Conservation (phyloP, 1,140 invertebrate species). For the Capitella teleta region DNA sequence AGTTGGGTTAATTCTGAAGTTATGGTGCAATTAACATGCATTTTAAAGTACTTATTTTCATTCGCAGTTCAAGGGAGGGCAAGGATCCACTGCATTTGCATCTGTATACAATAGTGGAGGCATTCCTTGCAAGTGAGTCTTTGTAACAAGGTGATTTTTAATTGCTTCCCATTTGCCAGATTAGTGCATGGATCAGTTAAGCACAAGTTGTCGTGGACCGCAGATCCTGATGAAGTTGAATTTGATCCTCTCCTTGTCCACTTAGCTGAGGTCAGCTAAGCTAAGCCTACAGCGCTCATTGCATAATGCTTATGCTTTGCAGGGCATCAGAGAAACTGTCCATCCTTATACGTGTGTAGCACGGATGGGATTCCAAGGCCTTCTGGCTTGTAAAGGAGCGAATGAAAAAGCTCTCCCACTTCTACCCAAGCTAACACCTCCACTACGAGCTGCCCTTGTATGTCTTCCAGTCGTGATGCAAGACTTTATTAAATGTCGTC, state of each 20-base stretch:
- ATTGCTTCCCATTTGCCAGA: slow-evolving; percentile 16
- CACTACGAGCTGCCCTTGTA: slow-evolving; percentile 33
- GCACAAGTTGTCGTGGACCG: slow-evolving; percentile 36
- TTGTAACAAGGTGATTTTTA: not conserved
- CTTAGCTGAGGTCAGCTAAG: slow-evolving; percentile 29
- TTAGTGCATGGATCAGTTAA: slow-evolving; percentile 41
- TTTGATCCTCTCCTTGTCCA: slow-evolving; percentile 39
- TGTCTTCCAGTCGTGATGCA: slow-evolving; percentile 2
- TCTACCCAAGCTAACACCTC: slow-evolving; percentile 28
- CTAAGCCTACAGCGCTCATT: not conserved
- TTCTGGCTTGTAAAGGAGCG: slow-evolving; percentile 26
- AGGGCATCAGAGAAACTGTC: slow-evolving; percentile 38
- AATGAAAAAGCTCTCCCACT: slow-evolving; percentile 26
- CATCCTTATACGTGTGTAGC: slow-evolving; percentile 41
- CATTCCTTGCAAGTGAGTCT: slow-evolving; percentile 31
- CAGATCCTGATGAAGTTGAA: slow-evolving; percentile 31
- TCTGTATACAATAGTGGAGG: slow-evolving; percentile 35
- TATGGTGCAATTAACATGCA: slow-evolving; percentile 2
- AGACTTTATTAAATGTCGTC: not conserved
- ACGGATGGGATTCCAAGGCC: slow-evolving; percentile 33
- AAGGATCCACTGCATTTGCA: slow-evolving; percentile 35
- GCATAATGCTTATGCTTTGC: slow-evolving; percentile 8
- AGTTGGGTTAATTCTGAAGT: not conserved
- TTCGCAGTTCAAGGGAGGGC: slow-evolving; percentile 16
- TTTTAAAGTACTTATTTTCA: not conserved